Evolutionary conservation across 2,888 invertebrate species (phyloP).

Genomic region (Dasysyrphus tricinctus): DNA sequence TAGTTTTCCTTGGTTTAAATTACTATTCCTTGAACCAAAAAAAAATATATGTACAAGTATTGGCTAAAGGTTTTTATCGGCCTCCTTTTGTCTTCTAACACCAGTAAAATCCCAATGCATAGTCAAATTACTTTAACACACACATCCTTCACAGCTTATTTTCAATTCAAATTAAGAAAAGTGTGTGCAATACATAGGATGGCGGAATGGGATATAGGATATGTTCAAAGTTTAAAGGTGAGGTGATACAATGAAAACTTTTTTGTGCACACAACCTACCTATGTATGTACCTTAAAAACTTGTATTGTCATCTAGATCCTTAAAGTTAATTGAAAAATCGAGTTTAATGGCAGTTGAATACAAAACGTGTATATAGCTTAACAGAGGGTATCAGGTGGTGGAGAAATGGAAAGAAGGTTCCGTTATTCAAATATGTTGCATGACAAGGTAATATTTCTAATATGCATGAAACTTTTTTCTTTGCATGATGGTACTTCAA

Average conservation of each 20-base stretch:
- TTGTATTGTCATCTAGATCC: conserved; percentile 56
- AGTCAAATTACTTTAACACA: too few species aligned
- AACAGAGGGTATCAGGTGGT: conserved; percentile 18
- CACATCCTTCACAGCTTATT: conserved; percentile 29
- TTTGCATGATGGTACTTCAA: neutral
- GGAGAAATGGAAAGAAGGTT: neutral
- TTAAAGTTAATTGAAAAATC: conserved; percentile 73
- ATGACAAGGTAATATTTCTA: conserved; percentile 13
- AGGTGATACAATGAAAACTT: conserved; percentile 52
- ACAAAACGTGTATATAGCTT: conserved; percentile 2
- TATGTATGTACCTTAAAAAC: too few species aligned
- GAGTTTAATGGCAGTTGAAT: conserved; percentile 54
- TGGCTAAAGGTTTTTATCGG: too few species aligned
- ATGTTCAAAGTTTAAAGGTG: conserved; percentile 50
- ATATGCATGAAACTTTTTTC: conserved; percentile 9
- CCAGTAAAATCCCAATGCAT: too few species aligned
- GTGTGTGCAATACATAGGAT: neutral
- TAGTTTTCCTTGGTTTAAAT: too few species aligned
- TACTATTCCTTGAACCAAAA: too few species aligned
- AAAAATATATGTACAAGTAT: too few species aligned
- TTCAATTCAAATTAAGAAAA: conserved; percentile 27
- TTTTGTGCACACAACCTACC: conserved; percentile 9
- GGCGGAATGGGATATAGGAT: neutral
- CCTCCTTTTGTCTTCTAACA: too few species aligned
- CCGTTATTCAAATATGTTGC: conserved; percentile 21